These are phyloP conservation scores for Corvus hawaiiensis DNA, from an alignment of 2,113 vertebrate species.

Conservation along the genomic window DNA sequence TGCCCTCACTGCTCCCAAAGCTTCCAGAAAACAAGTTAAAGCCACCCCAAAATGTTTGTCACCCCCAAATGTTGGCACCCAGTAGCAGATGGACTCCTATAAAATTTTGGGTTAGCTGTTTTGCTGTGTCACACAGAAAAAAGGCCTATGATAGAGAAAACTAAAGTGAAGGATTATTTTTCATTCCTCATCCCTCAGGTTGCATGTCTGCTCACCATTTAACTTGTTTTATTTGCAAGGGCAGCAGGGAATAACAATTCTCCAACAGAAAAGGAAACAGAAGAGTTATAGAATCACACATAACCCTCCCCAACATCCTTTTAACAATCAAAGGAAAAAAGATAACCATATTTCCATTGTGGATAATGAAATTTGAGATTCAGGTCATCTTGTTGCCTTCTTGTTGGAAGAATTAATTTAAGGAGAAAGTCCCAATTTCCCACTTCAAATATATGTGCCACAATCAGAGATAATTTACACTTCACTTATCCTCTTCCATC, in stretches of 20 bases:
- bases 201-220: not conserved
- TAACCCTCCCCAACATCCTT: not conserved
- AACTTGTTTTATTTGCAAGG: constrained; percentile 1
- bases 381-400: not conserved
- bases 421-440: not conserved
- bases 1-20: not conserved
- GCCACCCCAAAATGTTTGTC: not conserved
- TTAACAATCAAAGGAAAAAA: not conserved
- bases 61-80: not conserved
- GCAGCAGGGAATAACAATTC: not conserved
- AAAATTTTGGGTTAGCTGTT: not conserved
- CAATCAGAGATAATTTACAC: not conserved
- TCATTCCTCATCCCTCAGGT: not conserved
- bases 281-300: not conserved
- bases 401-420: not conserved
- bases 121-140: not conserved
- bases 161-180: not conserved
- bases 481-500: not conserved
- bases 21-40: not conserved
- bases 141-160: not conserved
- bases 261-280: constrained; percentile 8
- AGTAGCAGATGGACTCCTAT: not conserved
- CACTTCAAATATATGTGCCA: not conserved
- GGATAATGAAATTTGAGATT: not conserved
- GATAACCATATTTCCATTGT: not conserved